These are phyloP conservation scores for Hylaeus volcanicus DNA, from an alignment of 1,140 invertebrate genomes.

Conservation along the genomic window DNA sequence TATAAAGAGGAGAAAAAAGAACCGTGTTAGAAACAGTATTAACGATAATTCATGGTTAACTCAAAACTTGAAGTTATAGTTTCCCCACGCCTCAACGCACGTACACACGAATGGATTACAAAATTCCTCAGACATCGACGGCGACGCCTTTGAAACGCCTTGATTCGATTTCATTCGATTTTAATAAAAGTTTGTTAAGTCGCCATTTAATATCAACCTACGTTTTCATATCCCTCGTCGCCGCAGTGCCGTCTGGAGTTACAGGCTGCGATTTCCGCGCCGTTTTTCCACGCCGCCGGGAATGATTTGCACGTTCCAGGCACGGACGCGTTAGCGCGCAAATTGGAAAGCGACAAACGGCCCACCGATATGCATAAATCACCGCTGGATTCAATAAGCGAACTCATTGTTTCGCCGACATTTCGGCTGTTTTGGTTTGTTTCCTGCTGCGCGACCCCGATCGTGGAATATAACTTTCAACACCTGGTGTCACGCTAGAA, in stretches of 20 bases:
- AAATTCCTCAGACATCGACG: neutral
- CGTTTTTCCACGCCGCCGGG: conserved; percentile 19
- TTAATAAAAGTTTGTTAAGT: conserved; percentile 63
- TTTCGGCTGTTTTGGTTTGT: conserved; percentile 16
- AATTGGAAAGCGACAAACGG: conserved; percentile 47
- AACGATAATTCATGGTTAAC: no score
- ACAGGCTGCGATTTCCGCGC: conserved; percentile 2
- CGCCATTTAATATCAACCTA: conserved; percentile 34
- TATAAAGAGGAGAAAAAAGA: no score
- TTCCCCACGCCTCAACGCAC: neutral
- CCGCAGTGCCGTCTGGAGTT: conserved; percentile 15
- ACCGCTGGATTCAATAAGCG: conserved; percentile 39
- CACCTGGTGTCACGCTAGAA: no score
- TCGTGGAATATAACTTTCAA: neutral
- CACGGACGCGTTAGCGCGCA: conserved; percentile 9
- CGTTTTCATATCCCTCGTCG: conserved; percentile 19
- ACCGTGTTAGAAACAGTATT: no score
- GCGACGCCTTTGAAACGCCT: neutral
- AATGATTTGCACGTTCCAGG: conserved; percentile 36
- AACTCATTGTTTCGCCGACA: conserved; percentile 6
- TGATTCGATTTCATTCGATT: conserved; percentile 42
- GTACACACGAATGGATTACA: conserved; percentile 7
- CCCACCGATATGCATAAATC: conserved; percentile 40
- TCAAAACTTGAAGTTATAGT: no score
- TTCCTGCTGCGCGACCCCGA: neutral